Evolutionary conservation across 2,888 invertebrate species (phyloP), one percentile per base, ranked within the genome.

Genomic region (Drosophila phalerata): DNA sequence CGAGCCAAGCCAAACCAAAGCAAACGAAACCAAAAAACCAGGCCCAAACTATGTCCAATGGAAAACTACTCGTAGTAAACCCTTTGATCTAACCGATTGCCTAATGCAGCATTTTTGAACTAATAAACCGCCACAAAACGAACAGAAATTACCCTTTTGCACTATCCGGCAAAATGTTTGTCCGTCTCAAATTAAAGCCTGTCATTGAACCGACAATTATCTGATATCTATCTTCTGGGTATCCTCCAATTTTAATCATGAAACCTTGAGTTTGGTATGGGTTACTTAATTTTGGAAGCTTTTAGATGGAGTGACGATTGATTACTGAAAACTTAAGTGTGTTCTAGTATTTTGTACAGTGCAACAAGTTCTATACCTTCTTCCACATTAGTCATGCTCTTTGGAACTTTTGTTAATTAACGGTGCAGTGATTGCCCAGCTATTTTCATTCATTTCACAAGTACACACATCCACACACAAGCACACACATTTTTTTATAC

Each of bases 31-130:
- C 56, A 9, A 28, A 47, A 51, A 19, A 22, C 6, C 15, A n/a
- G 19, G 17, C 17, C 45, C 38, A 8, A 51, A 15, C 19, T 56
- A 19, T 43, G 9, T 40, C n/a, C 32, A 30, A 19, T 37, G 5
- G 22, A 28, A 3, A 52, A 8, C 60, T 56, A 8, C 48, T 32
- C 32, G 13, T 49, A 17, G 52, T 63, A 53, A 69, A 37, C 57
- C 32, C 68, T 68, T 77, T 74, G 70, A 79, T 74, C 67, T 48
- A 63, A 68, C 38, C 67, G 34, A 67, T 69, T 69, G 63, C 48
- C 49, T 66, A 79, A 71, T 81, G 71, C 71, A 62, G 66, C 63
- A 73, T 69, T 87, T 87, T 72, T 73, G 60, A 69, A 74, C 79
- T 74, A 79, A 85, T 73, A 81, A 70, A 71, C 57, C 56, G 32